phyloP scores from a whole-genome alignment of 2,113 vertebrate species.

The Cynoglossus semilaevis region DNA sequence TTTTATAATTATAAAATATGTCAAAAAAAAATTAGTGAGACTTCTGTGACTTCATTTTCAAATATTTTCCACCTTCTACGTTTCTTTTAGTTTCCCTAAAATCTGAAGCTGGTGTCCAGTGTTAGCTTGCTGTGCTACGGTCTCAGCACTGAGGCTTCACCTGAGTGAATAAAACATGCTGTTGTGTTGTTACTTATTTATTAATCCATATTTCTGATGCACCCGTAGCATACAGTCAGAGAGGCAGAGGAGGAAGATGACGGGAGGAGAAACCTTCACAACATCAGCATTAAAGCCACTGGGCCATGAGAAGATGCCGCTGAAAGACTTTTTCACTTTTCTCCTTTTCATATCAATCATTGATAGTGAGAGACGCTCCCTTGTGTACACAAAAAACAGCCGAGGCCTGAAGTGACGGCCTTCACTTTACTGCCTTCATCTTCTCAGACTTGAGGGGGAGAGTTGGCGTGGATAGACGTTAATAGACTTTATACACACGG shows the following conservation, averaged over 20 bases:
- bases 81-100: slow-evolving; percentile 20
- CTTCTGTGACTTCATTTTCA: too few relatives aligned
- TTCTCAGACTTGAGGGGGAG: slow-evolving; percentile 49
- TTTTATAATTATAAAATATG: too few relatives aligned
- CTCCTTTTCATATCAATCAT: slow-evolving; percentile 70
- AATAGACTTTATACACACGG: slow-evolving; percentile 16
- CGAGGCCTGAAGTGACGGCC: slow-evolving; percentile 46
- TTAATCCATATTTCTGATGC: slow-evolving; percentile 67
- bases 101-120: slow-evolving; percentile 39
- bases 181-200: slow-evolving; percentile 76
- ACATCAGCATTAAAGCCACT: slow-evolving; percentile 68
- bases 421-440: slow-evolving; percentile 69
- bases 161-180: slow-evolving; percentile 74
- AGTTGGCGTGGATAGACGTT: slow-evolving; percentile 12
- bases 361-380: slow-evolving; percentile 68
- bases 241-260: slow-evolving; percentile 54
- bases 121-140: slow-evolving; percentile 53
- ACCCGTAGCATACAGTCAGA: slow-evolving; percentile 49
- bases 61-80: too few relatives aligned
- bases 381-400: slow-evolving; percentile 71
- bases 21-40: too few relatives aligned
- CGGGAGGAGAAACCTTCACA: slow-evolving; percentile 39
- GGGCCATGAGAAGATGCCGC: slow-evolving; percentile 56
- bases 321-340: slow-evolving; percentile 61
- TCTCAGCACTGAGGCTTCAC: slow-evolving; percentile 42